A percentile compares a stretch with the other conserved stretches of the same genome.
phyloP scores from a whole-genome alignment of 2,113 vertebrate genomes.

The Chrysochloris asiatica region DNA sequence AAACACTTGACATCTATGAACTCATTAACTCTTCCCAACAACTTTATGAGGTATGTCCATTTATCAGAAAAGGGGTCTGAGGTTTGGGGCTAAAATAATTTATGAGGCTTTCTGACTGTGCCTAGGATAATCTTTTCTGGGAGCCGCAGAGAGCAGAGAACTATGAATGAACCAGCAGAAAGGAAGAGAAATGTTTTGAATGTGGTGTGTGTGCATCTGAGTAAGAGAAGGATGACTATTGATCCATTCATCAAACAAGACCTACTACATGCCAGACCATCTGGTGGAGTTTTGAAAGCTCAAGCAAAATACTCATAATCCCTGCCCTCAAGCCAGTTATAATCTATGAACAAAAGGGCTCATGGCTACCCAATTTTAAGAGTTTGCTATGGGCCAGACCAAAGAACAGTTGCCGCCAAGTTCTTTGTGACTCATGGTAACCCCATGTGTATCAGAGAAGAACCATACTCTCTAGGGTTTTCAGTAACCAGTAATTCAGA shows the following conservation, averaged over 20 bases:
- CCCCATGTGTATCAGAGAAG: too few relatives aligned
- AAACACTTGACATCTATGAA: neutral
- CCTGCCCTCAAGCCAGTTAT: neutral
- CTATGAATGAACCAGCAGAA: rapidly evolving
- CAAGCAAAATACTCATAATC: neutral
- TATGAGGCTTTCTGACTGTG: too few relatives aligned
- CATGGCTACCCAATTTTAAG: neutral
- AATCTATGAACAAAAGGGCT: neutral
- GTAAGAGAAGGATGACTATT: neutral
- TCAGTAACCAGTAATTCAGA: too few relatives aligned
- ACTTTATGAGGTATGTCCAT: neutral
- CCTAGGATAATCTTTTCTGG: neutral
- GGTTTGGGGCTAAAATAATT: neutral
- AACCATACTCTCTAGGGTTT: too few relatives aligned
- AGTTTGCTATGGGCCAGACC: neutral
- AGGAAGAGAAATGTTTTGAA: neutral
- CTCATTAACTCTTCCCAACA: neutral
- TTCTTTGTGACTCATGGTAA: too few relatives aligned
- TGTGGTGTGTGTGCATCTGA: neutral
- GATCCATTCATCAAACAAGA: neutral
- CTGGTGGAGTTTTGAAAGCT: neutral
- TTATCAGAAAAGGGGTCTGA: neutral
- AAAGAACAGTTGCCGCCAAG: neutral
- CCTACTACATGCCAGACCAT: neutral
- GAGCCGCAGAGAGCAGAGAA: neutral